Percentiles rank a stretch among this genome's conserved stretches.
These are phyloP conservation scores for Syrista parreyssii DNA, from an alignment of 2,888 invertebrate species.

Conservation along the genomic window DNA sequence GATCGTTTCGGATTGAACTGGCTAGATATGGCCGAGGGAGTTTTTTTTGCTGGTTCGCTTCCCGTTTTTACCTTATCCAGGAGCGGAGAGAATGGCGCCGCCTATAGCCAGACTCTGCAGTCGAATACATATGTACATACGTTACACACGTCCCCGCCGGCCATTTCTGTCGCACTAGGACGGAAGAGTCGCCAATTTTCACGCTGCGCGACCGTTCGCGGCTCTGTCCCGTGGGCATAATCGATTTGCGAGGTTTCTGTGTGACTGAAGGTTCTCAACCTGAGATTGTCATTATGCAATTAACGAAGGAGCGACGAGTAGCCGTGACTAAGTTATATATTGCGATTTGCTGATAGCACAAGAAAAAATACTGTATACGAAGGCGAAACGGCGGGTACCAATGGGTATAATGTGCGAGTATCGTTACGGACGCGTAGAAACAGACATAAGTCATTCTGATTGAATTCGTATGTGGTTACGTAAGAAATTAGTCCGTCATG, in stretches of 20 bases:
- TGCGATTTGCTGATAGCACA: neutral
- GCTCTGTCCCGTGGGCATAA: neutral
- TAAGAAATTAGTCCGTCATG: neutral
- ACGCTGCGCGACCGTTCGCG: neutral
- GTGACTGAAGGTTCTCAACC: neutral
- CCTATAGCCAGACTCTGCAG: neutral
- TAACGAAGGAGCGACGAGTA: neutral
- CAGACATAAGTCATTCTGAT: neutral
- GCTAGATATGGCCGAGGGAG: too few species aligned
- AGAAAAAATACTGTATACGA: neutral
- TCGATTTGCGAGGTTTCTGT: neutral
- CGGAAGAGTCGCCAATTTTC: neutral
- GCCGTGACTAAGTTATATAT: neutral
- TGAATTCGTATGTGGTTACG: neutral
- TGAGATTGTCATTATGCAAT: neutral
- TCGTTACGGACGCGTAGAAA: fast-evolving
- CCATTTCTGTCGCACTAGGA: neutral
- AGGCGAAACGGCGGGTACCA: neutral
- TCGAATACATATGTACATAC: neutral
- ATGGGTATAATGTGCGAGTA: neutral
- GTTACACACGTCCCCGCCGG: neutral
- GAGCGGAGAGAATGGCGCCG: neutral
- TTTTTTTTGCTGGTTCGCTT: neutral
- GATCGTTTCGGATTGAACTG: too few species aligned
- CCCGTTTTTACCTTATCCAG: neutral